Evolutionary conservation across 2,113 vertebrate species (phyloP).

Genomic region (Cryptomyrus ogoouensis): DNA sequence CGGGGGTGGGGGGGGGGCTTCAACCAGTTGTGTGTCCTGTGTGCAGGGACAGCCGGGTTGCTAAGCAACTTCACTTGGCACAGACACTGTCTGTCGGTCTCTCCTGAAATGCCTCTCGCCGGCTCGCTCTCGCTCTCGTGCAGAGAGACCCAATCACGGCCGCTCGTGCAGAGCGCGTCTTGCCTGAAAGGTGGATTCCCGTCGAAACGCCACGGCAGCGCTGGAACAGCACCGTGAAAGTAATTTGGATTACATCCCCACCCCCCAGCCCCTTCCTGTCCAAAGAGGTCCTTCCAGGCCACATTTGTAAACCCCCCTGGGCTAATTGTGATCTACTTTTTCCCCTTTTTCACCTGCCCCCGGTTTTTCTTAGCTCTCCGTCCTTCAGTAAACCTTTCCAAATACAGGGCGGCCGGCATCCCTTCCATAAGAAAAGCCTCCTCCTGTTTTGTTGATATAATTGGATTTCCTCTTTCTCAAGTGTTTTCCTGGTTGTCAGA

Average conservation of each 20-base stretch:
- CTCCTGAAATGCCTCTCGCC: background rate
- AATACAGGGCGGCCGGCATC: background rate
- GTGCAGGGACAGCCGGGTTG: constrained; percentile 40
- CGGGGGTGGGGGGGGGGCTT: too few species aligned
- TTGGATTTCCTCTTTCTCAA: constrained; percentile 1
- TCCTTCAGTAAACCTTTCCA: background rate
- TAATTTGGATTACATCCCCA: background rate
- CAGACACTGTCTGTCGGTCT: constrained; percentile 12
- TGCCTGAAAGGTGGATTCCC: background rate
- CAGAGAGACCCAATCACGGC: background rate
- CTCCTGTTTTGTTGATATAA: constrained; percentile 2
- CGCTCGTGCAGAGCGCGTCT: background rate
- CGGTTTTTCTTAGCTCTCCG: background rate
- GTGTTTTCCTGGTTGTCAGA: background rate
- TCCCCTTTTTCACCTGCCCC: background rate
- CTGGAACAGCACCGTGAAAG: background rate
- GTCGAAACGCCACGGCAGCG: background rate
- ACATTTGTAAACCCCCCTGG: background rate
- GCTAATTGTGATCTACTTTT: background rate
- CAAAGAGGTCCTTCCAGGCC: background rate
- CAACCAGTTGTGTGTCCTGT: constrained; percentile 3
- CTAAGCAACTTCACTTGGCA: constrained; percentile 48
- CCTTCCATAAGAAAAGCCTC: background rate
- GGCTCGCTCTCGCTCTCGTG: background rate
- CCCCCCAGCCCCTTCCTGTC: background rate